Percentiles rank a stretch among this genome's conserved stretches.
These are phyloP conservation scores for Tachina grossa DNA, from an alignment of 2,888 invertebrate genomes.

Conservation along the genomic window DNA sequence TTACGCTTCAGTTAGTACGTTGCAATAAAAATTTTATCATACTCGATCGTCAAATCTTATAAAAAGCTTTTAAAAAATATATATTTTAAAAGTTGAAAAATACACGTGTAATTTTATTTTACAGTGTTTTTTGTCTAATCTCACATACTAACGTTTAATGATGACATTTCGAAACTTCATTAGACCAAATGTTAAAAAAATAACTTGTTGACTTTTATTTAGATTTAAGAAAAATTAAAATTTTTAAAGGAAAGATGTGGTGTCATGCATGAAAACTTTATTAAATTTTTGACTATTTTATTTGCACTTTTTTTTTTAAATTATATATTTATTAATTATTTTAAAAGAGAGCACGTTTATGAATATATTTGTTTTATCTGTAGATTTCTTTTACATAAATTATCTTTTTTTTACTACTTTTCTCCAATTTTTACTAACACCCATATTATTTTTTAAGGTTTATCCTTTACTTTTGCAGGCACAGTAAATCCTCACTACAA, in stretches of 20 bases:
- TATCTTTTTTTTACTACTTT: constrained; percentile 81
- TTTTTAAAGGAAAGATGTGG: neutral
- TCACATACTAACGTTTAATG: too few relatives aligned
- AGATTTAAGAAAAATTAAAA: too few relatives aligned
- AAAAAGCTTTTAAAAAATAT: too few relatives aligned
- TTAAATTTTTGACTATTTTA: neutral
- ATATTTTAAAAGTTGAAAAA: too few relatives aligned
- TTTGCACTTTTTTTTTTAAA: constrained; percentile 20
- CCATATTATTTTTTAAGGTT: constrained; percentile 83
- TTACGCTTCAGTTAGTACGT: too few relatives aligned
- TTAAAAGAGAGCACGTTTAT: constrained; percentile 37
- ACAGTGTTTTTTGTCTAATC: too few relatives aligned
- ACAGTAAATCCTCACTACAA: constrained; percentile 81
- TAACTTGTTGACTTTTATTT: too few relatives aligned
- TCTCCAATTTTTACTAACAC: constrained; percentile 83
- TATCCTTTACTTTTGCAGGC: constrained; percentile 84
- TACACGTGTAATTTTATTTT: too few relatives aligned
- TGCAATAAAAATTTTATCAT: too few relatives aligned
- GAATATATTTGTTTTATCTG: constrained; percentile 36
- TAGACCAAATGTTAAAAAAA: too few relatives aligned
- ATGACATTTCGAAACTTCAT: too few relatives aligned
- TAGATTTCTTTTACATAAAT: constrained; percentile 57
- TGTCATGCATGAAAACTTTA: neutral
- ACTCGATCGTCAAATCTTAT: too few relatives aligned
- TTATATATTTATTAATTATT: constrained; percentile 31